A percentile compares a stretch with the other conserved stretches of the same genome.
Conservation (phyloP, 2,797 vertebrate genomes). For the Australoheros facetus region DNA sequence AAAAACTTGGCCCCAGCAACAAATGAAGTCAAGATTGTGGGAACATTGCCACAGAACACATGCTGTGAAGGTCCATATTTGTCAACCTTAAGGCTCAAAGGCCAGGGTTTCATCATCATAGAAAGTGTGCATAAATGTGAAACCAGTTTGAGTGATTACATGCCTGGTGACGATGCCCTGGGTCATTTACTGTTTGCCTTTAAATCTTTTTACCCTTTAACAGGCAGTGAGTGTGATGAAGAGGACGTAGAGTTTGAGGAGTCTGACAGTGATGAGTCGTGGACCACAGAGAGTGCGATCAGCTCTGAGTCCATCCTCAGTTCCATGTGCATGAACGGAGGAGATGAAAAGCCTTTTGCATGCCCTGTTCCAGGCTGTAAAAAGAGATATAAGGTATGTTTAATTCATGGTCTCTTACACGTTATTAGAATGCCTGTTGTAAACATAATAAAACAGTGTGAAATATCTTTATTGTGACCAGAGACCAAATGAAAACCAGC, state of each 20-base stretch:
- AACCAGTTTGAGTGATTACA: background rate
- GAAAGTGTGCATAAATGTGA: constrained; percentile 6
- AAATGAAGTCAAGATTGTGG: constrained; percentile 31
- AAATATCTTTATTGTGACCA: background rate
- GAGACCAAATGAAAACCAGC: background rate
- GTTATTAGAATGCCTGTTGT: background rate
- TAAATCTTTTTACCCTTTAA: background rate
- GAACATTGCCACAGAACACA: constrained; percentile 39
- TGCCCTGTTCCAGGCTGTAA: constrained; percentile 99
- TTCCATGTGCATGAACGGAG: constrained; percentile 99
- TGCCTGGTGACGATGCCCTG: background rate
- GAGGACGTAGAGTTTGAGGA: constrained; percentile 98
- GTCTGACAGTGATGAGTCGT: constrained; percentile 98
- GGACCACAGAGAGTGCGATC: constrained; percentile 99
- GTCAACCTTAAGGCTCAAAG: constrained; percentile 20
- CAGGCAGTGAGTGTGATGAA: constrained; percentile 98
- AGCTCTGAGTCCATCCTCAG: constrained; percentile 98
- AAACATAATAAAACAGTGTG: background rate
- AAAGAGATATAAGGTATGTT: constrained; percentile 92
- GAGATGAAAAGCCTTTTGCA: constrained; percentile 98
- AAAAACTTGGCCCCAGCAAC: constrained; percentile 6
- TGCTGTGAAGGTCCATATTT: constrained; percentile 23
- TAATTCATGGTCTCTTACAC: background rate
- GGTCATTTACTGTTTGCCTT: background rate
- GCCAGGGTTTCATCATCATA: background rate